A percentile compares a stretch with the other conserved stretches of the same genome.
Conservation (phyloP, 2,888 invertebrate genomes). For the Cheilosia pagana region DNA sequence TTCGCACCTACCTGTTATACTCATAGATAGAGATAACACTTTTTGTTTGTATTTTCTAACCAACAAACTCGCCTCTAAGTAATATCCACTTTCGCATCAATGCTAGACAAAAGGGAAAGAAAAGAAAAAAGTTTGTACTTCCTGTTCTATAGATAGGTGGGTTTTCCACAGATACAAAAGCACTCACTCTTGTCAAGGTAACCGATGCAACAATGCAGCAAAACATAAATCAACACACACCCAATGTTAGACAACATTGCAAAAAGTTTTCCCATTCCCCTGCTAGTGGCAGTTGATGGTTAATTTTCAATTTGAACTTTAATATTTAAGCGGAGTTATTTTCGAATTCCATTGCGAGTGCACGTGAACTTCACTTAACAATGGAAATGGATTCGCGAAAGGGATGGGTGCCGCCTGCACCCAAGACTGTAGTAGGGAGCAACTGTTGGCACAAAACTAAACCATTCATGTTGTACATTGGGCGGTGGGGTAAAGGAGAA, state of each 20-base stretch:
- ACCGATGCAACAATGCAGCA: constrained; percentile 33
- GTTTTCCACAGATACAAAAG: neutral
- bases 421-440: neutral
- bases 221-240: constrained; percentile 9
- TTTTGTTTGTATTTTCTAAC: neutral
- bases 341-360: constrained; percentile 12
- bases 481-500: neutral
- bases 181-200: constrained; percentile 30
- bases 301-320: constrained; percentile 47
- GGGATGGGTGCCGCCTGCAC: neutral
- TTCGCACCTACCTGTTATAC: neutral
- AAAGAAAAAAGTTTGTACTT: constrained; percentile 17
- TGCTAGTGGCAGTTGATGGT: neutral
- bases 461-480: neutral
- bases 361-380: constrained; percentile 9
- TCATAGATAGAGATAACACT: too few species aligned
- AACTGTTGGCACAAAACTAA: constrained; percentile 24
- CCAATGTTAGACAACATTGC: neutral
- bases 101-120: neutral
- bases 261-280: neutral
- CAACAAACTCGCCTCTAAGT: neutral
- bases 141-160: constrained; percentile 22
- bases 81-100: constrained; percentile 16
- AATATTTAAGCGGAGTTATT: constrained; percentile 27
- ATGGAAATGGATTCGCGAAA: neutral